Conservation (phyloP, 2,888 invertebrate species). For the Antheraea assamensis region DNA sequence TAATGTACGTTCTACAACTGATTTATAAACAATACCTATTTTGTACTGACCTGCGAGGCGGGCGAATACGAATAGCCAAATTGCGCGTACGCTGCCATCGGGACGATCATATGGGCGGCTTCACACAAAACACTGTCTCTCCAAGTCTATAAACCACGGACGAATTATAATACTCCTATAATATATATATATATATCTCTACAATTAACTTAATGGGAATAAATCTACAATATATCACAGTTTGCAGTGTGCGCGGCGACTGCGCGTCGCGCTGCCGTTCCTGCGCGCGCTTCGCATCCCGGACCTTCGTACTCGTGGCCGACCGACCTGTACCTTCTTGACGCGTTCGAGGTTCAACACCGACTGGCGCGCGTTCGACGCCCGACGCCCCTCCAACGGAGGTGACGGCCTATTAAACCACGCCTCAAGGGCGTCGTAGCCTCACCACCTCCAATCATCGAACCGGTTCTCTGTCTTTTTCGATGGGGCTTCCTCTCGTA, state of each 20-base stretch:
- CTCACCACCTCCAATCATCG: conserved; percentile 57
- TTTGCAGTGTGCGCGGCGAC: conserved; percentile 71
- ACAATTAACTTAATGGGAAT: conserved; percentile 54
- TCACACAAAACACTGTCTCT: conserved; percentile 79
- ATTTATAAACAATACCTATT: neutral
- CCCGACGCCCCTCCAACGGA: conserved; percentile 77
- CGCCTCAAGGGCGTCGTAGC: conserved; percentile 63
- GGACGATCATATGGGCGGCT: conserved; percentile 82
- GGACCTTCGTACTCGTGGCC: conserved; percentile 51
- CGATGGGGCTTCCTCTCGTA: conserved; percentile 47
- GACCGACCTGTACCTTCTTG: conserved; percentile 66
- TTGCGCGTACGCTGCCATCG: conserved; percentile 92
- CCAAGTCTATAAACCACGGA: conserved; percentile 74
- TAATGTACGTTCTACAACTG: neutral
- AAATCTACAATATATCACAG: conserved; percentile 74
- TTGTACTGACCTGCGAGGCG: conserved; percentile 91
- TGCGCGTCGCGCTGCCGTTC: conserved; percentile 76
- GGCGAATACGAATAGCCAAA: conserved; percentile 96
- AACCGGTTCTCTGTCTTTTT: conserved; percentile 66
- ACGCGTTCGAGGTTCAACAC: conserved; percentile 73
- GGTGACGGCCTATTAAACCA: conserved; percentile 65
- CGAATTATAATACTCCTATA: conserved; percentile 60
- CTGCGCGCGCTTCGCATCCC: conserved; percentile 73
- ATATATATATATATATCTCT: conserved; percentile 45
- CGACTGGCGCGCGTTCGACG: conserved; percentile 78